These are phyloP conservation scores for Zosterops japonicus DNA, from an alignment of 2,113 vertebrate genomes.

Conservation along the genomic window DNA sequence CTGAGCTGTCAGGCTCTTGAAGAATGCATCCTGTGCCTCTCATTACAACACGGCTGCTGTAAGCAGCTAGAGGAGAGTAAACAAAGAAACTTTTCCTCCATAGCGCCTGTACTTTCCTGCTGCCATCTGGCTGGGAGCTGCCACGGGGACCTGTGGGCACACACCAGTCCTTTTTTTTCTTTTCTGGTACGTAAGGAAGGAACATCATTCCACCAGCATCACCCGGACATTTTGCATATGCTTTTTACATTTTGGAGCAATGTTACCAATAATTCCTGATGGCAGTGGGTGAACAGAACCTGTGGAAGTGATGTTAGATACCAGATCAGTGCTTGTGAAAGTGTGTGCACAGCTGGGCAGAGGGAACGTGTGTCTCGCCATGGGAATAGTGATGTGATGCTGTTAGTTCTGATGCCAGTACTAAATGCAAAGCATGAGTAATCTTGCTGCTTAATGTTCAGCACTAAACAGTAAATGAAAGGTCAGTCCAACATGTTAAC, in stretches of 20 bases:
- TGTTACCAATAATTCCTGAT: not conserved
- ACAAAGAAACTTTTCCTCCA: not conserved
- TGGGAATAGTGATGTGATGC: not conserved
- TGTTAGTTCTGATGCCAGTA: slow-evolving; percentile 6
- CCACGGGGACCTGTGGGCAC: not conserved
- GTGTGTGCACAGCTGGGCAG: not conserved
- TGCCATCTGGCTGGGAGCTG: slow-evolving; percentile 35
- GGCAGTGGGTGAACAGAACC: not conserved
- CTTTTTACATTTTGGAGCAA: not conserved
- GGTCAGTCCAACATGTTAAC: slow-evolving; percentile 52
- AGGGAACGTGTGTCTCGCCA: rapidly evolving
- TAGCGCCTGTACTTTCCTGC: not conserved
- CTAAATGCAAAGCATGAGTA: slow-evolving; percentile 39
- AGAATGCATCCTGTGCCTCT: not conserved
- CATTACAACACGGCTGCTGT: not conserved
- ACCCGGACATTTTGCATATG: not conserved
- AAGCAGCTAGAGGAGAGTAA: not conserved
- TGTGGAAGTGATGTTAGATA: not conserved
- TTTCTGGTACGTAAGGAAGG: not conserved
- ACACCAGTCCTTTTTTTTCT: not conserved
- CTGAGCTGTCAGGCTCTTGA: not conserved
- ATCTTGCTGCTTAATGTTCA: slow-evolving; percentile 18
- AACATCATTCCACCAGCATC: not conserved
- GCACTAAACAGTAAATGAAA: slow-evolving; percentile 53
- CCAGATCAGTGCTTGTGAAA: not conserved